Conservation (phyloP, 2,113 vertebrate species). For the Laticauda laticaudata region DNA sequence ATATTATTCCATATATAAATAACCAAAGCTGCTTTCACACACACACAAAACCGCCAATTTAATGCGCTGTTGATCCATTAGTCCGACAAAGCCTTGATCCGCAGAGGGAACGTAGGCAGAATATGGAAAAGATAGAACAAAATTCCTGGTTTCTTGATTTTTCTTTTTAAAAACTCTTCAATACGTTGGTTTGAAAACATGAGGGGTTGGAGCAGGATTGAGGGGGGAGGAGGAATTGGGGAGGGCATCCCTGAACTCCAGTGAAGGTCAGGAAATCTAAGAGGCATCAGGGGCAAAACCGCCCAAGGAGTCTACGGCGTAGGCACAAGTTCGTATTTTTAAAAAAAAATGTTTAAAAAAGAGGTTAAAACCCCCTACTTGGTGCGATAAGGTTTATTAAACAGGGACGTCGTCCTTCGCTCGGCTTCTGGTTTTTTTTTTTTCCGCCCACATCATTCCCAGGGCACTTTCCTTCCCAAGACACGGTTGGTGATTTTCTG, state of each 20-base stretch:
- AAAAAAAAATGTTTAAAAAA: neutral
- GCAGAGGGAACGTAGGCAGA: neutral
- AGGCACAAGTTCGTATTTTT: too few species aligned
- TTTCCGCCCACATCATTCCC: conserved; percentile 58
- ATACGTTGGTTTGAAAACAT: neutral
- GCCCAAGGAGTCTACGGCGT: neutral
- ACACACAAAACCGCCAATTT: neutral
- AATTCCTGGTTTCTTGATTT: neutral
- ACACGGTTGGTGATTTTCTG: conserved; percentile 76
- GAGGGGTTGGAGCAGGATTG: neutral
- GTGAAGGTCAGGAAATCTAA: neutral
- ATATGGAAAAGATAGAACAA: too few species aligned
- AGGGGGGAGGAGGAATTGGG: neutral
- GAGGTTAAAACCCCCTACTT: neutral
- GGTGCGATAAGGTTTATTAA: fast-evolving
- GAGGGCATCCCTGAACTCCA: neutral
- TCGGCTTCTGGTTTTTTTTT: neutral
- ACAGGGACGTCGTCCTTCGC: conserved; percentile 13
- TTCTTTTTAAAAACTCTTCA: neutral
- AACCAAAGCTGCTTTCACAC: neutral
- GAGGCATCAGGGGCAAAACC: neutral
- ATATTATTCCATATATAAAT: conserved; percentile 39
- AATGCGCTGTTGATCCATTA: neutral
- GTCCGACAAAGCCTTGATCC: neutral
- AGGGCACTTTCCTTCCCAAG: conserved; percentile 74